These are phyloP conservation scores for Urophycis tenuis DNA, from an alignment of 2,797 vertebrate species.

Conservation along the genomic window DNA sequence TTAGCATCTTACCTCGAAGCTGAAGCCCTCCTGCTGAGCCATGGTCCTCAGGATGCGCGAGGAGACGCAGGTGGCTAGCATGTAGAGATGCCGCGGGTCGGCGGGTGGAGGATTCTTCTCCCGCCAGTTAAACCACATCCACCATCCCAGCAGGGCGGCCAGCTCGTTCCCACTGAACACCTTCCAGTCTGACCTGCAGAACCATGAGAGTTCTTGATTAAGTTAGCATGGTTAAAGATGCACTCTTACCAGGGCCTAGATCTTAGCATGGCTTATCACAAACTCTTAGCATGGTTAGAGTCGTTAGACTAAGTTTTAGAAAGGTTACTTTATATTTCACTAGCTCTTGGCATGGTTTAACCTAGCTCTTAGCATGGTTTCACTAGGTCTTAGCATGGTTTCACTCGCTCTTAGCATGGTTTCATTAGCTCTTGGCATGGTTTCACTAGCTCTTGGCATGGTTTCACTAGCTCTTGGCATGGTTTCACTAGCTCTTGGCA, in stretches of 20 bases:
- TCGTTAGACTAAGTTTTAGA: background rate
- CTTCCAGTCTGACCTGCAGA: conserved; percentile 78
- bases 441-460: background rate
- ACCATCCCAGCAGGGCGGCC: conserved; percentile 91
- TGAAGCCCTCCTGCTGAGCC: conserved; percentile 82
- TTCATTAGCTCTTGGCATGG: background rate
- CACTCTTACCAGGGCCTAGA: background rate
- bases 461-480: too few species aligned
- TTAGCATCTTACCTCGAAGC: conserved; percentile 76
- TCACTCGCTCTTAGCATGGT: background rate
- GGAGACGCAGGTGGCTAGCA: conserved; percentile 92
- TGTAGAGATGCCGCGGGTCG: conserved; percentile 71
- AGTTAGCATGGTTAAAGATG: background rate
- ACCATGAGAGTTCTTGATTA: too few species aligned
- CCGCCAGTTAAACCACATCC: conserved; percentile 90
- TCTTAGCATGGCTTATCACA: background rate
- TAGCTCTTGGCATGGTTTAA: too few species aligned
- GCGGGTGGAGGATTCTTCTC: conserved; percentile 59
- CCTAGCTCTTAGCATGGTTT: background rate
- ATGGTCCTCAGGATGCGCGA: conserved; percentile 87
- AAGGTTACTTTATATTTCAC: background rate
- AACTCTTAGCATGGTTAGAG: background rate
- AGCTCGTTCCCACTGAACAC: conserved; percentile 92
- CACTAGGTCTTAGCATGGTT: background rate
- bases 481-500: background rate